Percentiles rank a stretch among this genome's conserved stretches.
These are phyloP conservation scores for Atta cephalotes DNA, from an alignment of 1,140 invertebrate genomes.

Conservation along the genomic window DNA sequence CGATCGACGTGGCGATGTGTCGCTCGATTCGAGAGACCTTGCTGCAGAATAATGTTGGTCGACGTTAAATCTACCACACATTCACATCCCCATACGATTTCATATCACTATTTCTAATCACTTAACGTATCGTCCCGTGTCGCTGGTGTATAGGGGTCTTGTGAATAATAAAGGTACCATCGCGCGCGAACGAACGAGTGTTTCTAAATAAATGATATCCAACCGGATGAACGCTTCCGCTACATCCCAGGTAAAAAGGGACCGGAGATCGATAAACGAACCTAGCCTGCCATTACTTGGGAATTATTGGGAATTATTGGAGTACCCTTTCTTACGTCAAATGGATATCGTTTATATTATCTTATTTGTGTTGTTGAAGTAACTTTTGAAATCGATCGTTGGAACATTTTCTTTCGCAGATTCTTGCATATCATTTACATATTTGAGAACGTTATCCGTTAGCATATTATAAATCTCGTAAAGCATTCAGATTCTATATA, in stretches of 20 bases:
- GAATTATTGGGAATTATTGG: slow-evolving; percentile 55
- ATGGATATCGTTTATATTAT: not conserved
- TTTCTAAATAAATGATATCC: slow-evolving; percentile 57
- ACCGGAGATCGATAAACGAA: slow-evolving; percentile 54
- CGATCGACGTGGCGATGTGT: not conserved
- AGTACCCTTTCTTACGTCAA: not conserved
- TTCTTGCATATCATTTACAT: not conserved
- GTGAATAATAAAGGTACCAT: slow-evolving; percentile 48
- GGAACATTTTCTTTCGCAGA: not conserved
- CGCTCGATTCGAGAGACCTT: slow-evolving; percentile 53
- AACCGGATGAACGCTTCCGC: slow-evolving; percentile 30
- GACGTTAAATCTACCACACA: not conserved
- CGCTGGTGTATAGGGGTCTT: slow-evolving; percentile 5
- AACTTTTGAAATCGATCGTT: not conserved
- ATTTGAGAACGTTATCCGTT: not conserved
- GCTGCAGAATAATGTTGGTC: slow-evolving; percentile 30
- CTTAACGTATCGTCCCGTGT: slow-evolving; percentile 40
- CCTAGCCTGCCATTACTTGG: slow-evolving; percentile 17
- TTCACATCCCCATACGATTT: not conserved
- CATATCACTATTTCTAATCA: slow-evolving; percentile 59
- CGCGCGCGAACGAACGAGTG: not conserved
- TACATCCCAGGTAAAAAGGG: slow-evolving; percentile 41
- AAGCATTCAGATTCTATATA: not conserved
- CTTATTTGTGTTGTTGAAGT: not conserved
- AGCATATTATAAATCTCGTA: not conserved